Evolutionary conservation across 2,888 invertebrate species (phyloP).

Genomic region (Heliconius hortense): DNA sequence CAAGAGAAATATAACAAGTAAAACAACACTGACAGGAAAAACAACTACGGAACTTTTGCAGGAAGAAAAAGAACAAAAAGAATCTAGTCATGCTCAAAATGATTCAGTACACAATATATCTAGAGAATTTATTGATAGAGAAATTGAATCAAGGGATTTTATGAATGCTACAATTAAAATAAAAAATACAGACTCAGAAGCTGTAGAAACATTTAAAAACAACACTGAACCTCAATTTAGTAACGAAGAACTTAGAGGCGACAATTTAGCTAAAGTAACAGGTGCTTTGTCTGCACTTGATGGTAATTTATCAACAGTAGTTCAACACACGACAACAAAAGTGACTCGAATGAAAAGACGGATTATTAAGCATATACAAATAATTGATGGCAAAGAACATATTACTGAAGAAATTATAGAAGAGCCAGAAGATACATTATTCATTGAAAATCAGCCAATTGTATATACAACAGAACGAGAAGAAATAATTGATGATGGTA

Average conservation of each 20-base stretch:
- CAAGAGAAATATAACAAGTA: constrained; percentile 1
- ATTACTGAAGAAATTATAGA: constrained; percentile 86
- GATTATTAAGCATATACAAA: constrained; percentile 81
- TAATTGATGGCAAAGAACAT: constrained; percentile 79
- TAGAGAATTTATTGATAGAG: constrained; percentile 60
- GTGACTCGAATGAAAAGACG: constrained; percentile 57
- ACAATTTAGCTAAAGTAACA: constrained; percentile 9
- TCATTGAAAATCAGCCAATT: constrained; percentile 32
- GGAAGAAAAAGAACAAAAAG: constrained; percentile 15
- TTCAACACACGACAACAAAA: constrained; percentile 89
- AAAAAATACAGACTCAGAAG: background rate
- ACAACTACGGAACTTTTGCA: background rate
- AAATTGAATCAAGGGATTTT: constrained; percentile 46
- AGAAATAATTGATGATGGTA: background rate
- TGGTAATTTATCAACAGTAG: constrained; percentile 82
- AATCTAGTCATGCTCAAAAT: constrained; percentile 35
- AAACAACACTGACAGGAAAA: constrained; percentile 9
- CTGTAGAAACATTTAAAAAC: background rate
- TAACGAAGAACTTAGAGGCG: constrained; percentile 4
- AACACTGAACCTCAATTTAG: constrained; percentile 2
- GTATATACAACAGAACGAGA: background rate
- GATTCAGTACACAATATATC: constrained; percentile 50
- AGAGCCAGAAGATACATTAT: constrained; percentile 49
- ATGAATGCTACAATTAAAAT: background rate
- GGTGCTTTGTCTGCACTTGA: constrained; percentile 41